Evolutionary conservation across 2,888 invertebrate genomes (phyloP).

Genomic region (Hypolimnas misippus): DNA sequence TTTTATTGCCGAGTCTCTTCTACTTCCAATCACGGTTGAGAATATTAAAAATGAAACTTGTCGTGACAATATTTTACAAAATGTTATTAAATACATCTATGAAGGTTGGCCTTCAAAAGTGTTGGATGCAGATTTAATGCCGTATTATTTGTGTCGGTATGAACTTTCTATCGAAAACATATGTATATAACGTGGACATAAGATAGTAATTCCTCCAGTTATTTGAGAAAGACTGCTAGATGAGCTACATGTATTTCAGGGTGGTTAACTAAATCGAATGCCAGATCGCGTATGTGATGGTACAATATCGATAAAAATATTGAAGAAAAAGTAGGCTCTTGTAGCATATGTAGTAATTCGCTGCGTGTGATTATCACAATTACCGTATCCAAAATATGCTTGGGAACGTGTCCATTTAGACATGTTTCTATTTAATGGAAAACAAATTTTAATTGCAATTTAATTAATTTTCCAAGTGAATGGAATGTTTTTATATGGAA

Average conservation of each 20-base stretch:
- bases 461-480: conserved; percentile 29
- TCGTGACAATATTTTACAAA: background rate
- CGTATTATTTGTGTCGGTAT: background rate
- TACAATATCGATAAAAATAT: conserved; percentile 33
- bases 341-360: conserved; percentile 28
- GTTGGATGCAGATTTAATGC: background rate
- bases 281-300: conserved; percentile 36
- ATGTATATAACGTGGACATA: conserved; percentile 31
- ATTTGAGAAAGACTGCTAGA: conserved; percentile 32
- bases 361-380: conserved; percentile 32
- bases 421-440: conserved; percentile 13
- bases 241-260: conserved; percentile 34
- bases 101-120: background rate
- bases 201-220: background rate
- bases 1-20: background rate
- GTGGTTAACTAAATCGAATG: conserved; percentile 38
- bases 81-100: background rate
- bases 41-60: background rate
- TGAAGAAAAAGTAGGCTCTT: conserved; percentile 35
- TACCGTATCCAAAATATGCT: conserved; percentile 30
- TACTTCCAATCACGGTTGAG: conserved; percentile 1
- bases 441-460: conserved; percentile 32
- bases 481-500: conserved; percentile 35
- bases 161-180: conserved; percentile 13
- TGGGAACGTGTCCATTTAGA: conserved; percentile 30